phyloP scores from a whole-genome alignment of 2,888 invertebrate species.

The Parnassius orleans region DNA sequence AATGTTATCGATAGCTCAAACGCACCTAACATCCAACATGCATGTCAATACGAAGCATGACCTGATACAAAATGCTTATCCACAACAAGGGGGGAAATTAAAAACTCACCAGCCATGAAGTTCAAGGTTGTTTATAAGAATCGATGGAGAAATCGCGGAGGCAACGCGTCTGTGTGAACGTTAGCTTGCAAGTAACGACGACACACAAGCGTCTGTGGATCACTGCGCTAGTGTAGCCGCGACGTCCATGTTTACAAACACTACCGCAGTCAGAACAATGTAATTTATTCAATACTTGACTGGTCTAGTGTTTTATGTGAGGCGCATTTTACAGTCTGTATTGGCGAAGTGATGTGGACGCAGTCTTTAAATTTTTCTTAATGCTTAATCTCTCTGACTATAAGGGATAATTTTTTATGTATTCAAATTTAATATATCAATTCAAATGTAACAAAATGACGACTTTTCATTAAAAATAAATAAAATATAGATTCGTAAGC shows the following conservation, averaged over 20 bases:
- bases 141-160: conserved; percentile 72
- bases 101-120: conserved; percentile 73
- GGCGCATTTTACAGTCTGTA: conserved; percentile 31
- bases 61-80: conserved; percentile 1
- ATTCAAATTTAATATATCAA: too few species aligned
- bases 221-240: conserved; percentile 43
- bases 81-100: conserved; percentile 18
- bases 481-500: too few species aligned
- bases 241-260: conserved; percentile 61
- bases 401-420: too few species aligned
- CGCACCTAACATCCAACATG: background rate
- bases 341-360: conserved; percentile 4
- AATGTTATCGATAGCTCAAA: conserved; percentile 33
- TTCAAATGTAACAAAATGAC: too few species aligned
- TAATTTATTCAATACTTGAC: conserved; percentile 63
- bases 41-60: background rate
- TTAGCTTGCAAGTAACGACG: conserved; percentile 58
- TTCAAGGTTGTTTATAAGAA: conserved; percentile 65
- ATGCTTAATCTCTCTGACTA: too few species aligned
- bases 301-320: conserved; percentile 55
- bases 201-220: conserved; percentile 28
- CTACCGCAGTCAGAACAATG: conserved; percentile 63
- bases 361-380: too few species aligned
- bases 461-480: too few species aligned
- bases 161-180: conserved; percentile 58